Conservation (phyloP, 2,888 invertebrate species). For the Scaptomyza caliginosa region DNA sequence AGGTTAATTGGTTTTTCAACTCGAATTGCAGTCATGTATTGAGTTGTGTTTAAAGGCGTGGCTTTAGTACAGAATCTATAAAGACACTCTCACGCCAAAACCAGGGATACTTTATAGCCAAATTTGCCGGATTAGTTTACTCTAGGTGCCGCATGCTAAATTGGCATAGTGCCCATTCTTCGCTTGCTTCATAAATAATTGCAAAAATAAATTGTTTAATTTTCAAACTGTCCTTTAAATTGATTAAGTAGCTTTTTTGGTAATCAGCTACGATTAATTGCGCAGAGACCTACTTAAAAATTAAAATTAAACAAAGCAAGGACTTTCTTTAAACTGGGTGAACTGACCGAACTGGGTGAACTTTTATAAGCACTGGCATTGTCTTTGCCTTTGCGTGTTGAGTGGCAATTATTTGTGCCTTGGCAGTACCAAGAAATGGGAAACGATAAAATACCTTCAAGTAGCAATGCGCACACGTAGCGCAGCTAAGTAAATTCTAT, state of each 20-base stretch:
- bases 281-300: slow-evolving; percentile 45
- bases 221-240: slow-evolving; percentile 19
- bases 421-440: slow-evolving; percentile 40
- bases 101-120: neutral
- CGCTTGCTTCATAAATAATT: neutral
- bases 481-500: slow-evolving; percentile 41
- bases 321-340: slow-evolving; percentile 7
- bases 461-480: slow-evolving; percentile 46
- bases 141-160: too few relatives aligned
- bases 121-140: too few relatives aligned
- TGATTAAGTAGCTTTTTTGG: slow-evolving; percentile 39
- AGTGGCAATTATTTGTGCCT: slow-evolving; percentile 59
- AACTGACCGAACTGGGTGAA: slow-evolving; percentile 8
- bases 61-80: neutral
- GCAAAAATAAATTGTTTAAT: slow-evolving; percentile 13
- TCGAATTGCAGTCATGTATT: neutral
- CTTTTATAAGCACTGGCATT: slow-evolving; percentile 3
- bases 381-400: slow-evolving; percentile 62
- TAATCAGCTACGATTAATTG: slow-evolving; percentile 28
- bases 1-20: slow-evolving; percentile 47
- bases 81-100: neutral
- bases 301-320: slow-evolving; percentile 47
- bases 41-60: neutral
- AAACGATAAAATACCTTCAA: slow-evolving; percentile 34
- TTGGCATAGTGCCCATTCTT: neutral